Evolutionary conservation across 1,140 invertebrate species (phyloP).

Genomic region (Scaptomyza graminum): DNA sequence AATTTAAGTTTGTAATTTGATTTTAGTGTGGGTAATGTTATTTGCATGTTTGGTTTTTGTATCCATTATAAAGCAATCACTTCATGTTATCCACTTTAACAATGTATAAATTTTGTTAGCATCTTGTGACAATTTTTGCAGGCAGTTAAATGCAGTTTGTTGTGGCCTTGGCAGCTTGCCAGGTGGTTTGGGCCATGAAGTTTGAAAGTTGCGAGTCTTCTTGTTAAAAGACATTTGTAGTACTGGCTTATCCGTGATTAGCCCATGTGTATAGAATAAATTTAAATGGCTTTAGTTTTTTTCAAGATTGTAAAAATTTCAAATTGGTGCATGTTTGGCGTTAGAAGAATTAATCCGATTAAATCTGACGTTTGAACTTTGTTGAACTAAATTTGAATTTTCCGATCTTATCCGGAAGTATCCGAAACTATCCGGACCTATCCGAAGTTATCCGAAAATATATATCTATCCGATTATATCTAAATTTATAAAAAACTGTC

Average conservation of each 20-base stretch:
- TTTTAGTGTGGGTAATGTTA: background rate
- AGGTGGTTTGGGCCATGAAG: background rate
- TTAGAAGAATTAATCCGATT: too few species aligned
- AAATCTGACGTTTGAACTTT: too few species aligned
- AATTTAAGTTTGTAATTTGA: constrained; percentile 11
- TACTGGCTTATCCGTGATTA: background rate
- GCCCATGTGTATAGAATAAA: too few species aligned
- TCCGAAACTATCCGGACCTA: background rate
- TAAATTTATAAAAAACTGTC: too few species aligned
- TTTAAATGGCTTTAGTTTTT: too few species aligned
- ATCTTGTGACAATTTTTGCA: background rate
- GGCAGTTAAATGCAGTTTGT: background rate
- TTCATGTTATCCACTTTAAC: background rate
- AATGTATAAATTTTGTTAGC: background rate
- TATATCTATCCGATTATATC: too few species aligned
- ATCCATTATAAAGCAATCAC: constrained; percentile 3
- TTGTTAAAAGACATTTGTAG: background rate
- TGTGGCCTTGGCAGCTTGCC: background rate
- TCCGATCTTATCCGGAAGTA: background rate
- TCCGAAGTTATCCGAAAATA: too few species aligned
- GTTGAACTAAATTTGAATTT: too few species aligned
- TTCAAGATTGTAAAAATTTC: background rate
- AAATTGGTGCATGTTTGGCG: too few species aligned
- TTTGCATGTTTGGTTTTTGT: background rate
- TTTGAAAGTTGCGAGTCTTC: background rate